Conservation (phyloP, 1,140 invertebrate genomes). For the Megalopta genalis region DNA sequence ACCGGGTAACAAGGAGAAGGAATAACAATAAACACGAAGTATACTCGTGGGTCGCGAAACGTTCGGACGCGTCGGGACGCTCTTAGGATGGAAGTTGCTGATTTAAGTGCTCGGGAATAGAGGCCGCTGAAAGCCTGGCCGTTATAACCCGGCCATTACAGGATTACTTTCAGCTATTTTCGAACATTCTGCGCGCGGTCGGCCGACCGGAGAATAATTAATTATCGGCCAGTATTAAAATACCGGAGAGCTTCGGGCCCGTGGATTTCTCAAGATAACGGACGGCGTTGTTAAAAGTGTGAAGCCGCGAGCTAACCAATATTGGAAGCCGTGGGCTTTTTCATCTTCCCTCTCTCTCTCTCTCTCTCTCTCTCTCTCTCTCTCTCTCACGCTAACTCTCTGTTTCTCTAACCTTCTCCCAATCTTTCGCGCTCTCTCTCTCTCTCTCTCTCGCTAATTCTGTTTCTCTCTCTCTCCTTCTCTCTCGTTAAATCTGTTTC, state of each 20-base stretch:
- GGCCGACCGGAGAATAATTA: constrained; percentile 20
- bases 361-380: too few relatives aligned
- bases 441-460: too few relatives aligned
- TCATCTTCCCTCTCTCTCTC: too few relatives aligned
- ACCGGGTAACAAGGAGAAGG: too few relatives aligned
- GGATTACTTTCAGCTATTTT: not conserved
- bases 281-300: constrained; percentile 4
- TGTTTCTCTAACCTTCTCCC: too few relatives aligned
- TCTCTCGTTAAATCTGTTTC: too few relatives aligned
- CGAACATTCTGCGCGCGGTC: not conserved
- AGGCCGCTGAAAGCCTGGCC: not conserved
- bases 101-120: not conserved
- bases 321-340: too few relatives aligned
- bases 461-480: too few relatives aligned
- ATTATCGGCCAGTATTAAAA: constrained; percentile 16
- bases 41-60: constrained; percentile 8
- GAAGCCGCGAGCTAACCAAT: not conserved
- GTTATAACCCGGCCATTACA: constrained; percentile 5
- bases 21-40: not conserved
- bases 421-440: too few relatives aligned
- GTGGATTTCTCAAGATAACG: constrained; percentile 1
- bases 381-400: too few relatives aligned
- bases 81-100: not conserved
- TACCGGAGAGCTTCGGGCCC: not conserved
- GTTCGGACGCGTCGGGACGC: not conserved